These are phyloP conservation scores for Tadarida brasiliensis DNA, from an alignment of 2,797 vertebrate species.

Conservation along the genomic window DNA sequence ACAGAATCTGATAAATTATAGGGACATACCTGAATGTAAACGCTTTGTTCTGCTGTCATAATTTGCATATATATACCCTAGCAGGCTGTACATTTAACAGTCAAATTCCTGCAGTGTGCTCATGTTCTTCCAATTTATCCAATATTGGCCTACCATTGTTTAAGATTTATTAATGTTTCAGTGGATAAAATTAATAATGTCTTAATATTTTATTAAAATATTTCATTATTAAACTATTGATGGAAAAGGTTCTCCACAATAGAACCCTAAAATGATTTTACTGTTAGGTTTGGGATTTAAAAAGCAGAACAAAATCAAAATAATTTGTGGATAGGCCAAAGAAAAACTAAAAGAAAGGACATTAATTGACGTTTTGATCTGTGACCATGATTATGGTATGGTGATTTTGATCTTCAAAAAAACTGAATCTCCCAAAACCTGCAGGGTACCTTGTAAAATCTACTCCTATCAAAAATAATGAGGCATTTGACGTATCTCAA, in stretches of 20 bases:
- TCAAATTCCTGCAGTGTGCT: not conserved
- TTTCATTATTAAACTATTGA: constrained; percentile 15
- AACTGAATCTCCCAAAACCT: not conserved
- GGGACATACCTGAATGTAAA: not conserved
- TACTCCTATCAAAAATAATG: not conserved
- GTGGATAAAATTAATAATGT: not conserved
- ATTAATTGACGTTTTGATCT: not conserved
- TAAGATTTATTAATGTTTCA: constrained; percentile 1
- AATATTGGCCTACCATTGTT: not conserved
- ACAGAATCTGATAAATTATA: not conserved
- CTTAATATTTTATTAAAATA: constrained; percentile 15
- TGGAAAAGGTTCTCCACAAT: not conserved
- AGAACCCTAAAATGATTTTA: not conserved
- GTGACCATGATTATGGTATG: not conserved
- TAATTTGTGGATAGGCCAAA: not conserved
- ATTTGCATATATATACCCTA: not conserved
- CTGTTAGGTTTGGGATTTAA: not conserved
- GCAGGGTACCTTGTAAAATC: not conserved
- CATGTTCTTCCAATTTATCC: not conserved
- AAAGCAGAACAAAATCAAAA: constrained; percentile 5
- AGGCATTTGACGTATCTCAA: not conserved
- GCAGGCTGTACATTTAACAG: not conserved
- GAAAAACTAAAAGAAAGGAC: not conserved
- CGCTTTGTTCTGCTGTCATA: not conserved
- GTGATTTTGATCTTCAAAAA: not conserved